Conservation (phyloP, 2,113 vertebrate genomes). For the Pseudorectes ferrugineus region DNA sequence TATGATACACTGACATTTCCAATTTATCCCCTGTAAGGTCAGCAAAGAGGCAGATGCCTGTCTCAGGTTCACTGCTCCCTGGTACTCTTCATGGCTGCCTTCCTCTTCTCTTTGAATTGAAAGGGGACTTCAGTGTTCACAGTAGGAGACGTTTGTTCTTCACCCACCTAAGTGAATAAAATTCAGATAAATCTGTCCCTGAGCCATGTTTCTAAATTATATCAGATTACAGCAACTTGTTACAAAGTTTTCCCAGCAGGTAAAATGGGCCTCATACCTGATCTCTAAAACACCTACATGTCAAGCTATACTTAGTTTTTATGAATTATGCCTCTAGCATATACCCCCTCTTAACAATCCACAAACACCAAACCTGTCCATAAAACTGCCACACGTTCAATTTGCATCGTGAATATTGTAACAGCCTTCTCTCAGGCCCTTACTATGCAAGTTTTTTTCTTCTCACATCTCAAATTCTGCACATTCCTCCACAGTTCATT, state of each 20-base stretch:
- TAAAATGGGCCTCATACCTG: not conserved
- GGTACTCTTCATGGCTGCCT: not conserved
- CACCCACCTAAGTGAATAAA: not conserved
- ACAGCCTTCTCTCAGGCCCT: not conserved
- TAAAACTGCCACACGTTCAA: not conserved
- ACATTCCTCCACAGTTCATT: not conserved
- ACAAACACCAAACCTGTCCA: not conserved
- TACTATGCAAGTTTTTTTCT: not conserved
- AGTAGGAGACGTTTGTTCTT: not conserved
- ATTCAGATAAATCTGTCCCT: not conserved
- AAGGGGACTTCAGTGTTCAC: not conserved
- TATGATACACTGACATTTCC: not conserved
- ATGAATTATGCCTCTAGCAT: not conserved
- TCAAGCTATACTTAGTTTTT: slow-evolving; percentile 13
- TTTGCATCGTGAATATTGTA: not conserved
- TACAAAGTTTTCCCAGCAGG: not conserved
- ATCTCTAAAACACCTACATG: not conserved
- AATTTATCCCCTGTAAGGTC: not conserved
- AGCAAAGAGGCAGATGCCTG: not conserved
- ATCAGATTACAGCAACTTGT: not conserved
- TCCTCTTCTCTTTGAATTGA: not conserved
- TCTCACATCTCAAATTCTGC: not conserved
- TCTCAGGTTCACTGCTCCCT: not conserved
- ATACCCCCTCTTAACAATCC: not conserved
- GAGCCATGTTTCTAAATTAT: not conserved